phyloP scores from a whole-genome alignment of 2,888 invertebrate species.

The Apodemia hepburni region DNA sequence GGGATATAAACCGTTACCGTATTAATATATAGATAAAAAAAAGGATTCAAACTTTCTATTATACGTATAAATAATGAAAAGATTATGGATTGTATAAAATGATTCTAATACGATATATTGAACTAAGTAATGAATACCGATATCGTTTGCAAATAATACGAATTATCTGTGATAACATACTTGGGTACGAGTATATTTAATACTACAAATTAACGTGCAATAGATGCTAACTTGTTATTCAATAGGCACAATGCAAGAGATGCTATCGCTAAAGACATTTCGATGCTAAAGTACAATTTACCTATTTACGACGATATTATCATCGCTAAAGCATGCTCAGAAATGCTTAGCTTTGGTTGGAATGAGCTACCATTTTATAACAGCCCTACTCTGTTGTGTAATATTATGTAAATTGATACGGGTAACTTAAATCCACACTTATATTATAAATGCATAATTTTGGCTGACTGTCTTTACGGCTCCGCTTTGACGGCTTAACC shows the following conservation, averaged over 20 bases:
- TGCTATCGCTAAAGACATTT: constrained; percentile 34
- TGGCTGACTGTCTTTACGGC: too few relatives aligned
- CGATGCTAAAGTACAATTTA: constrained; percentile 35
- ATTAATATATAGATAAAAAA: too few relatives aligned
- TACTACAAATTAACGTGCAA: constrained; percentile 34
- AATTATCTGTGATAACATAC: constrained; percentile 30
- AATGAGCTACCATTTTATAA: constrained; percentile 6
- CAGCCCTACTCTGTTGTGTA: background rate
- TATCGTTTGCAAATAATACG: constrained; percentile 32
- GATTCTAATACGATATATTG: background rate
- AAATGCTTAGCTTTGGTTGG: constrained; percentile 14
- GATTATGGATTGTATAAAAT: too few relatives aligned
- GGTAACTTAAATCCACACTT: background rate
- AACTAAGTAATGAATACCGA: constrained; percentile 14
- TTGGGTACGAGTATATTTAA: constrained; percentile 28
- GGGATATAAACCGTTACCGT: too few relatives aligned
- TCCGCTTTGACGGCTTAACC: too few relatives aligned
- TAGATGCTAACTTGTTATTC: constrained; percentile 33
- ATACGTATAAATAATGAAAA: too few relatives aligned
- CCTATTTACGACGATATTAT: constrained; percentile 34
- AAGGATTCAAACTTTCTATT: too few relatives aligned
- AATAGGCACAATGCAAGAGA: constrained; percentile 34
- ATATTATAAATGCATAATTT: too few relatives aligned
- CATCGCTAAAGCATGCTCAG: constrained; percentile 20
- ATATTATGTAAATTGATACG: constrained; percentile 1